Evolutionary conservation across 2,113 vertebrate genomes (phyloP).

Genomic region (Poecilia latipinna): DNA sequence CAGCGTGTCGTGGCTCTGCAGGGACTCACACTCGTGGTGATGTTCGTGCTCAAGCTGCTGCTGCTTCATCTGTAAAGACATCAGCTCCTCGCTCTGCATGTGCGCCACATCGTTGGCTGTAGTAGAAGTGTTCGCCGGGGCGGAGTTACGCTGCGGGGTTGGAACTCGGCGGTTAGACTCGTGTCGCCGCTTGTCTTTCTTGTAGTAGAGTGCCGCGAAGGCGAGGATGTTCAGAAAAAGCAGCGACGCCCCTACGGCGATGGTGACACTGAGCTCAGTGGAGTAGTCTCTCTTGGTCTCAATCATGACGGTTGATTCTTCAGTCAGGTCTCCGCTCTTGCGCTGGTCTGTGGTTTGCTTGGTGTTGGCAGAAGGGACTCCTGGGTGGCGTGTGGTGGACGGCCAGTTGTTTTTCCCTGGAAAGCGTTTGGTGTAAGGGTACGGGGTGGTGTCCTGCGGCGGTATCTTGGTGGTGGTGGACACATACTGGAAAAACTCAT

Average conservation of each 20-base stretch:
- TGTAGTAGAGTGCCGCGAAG: slow-evolving; percentile 95
- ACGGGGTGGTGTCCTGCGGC: slow-evolving; percentile 92
- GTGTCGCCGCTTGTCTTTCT: slow-evolving; percentile 93
- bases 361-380: slow-evolving; percentile 87
- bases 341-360: slow-evolving; percentile 89
- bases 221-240: slow-evolving; percentile 96
- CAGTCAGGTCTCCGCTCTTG: slow-evolving; percentile 77
- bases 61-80: slow-evolving; percentile 96
- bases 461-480: slow-evolving; percentile 96
- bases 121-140: slow-evolving; percentile 41
- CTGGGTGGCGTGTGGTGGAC: slow-evolving; percentile 92
- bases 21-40: slow-evolving; percentile 87
- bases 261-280: slow-evolving; percentile 94
- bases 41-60: slow-evolving; percentile 84
- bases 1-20: slow-evolving; percentile 88
- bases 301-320: slow-evolving; percentile 89
- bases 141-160: slow-evolving; percentile 84
- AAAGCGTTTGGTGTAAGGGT: slow-evolving; percentile 90
- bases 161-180: slow-evolving; percentile 88
- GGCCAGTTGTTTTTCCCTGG: slow-evolving; percentile 90
- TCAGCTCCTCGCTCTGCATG: slow-evolving; percentile 90
- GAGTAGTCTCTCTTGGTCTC: slow-evolving; percentile 94
- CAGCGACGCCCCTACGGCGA: slow-evolving; percentile 93
- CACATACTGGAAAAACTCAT: slow-evolving; percentile 93
- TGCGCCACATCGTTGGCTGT: slow-evolving; percentile 86